Evolutionary conservation across 2,113 vertebrate species (phyloP), one percentile per base, ranked within the genome.

Genomic region (Seriola quinqueradiata): DNA sequence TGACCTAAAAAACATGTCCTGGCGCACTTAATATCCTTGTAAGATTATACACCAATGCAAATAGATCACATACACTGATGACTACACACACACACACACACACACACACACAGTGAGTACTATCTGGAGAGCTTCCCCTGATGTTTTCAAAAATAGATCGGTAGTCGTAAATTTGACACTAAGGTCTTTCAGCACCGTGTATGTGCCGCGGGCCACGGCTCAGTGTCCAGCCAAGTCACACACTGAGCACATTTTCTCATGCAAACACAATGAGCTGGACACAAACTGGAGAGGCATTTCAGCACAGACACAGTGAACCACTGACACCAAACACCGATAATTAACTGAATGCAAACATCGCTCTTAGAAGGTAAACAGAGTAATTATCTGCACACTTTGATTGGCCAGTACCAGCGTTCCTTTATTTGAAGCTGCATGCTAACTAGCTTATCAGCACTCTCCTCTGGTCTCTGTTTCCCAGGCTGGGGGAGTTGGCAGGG

Each of bases 91-190:
- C 19, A 6, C 44, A 83, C 16, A n/a, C 58, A 34, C 70, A 72
- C n/a, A 81, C 65, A 36, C 19, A 6, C 44, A 83, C 16, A n/a
- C 58, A 3, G 23, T 2, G 0, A 71, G 10, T 16, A 64, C 52
- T n/a, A 8, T 19, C 65, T 81, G 70, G 42, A 71, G 16, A 77
- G 50, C 80, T 66, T 86, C 46, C 63, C 66, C 70, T 40, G 72
- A 77, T 72, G 85, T 89, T 83, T 86, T 73, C 57, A 84, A 77
- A 92, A 90, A 90, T 88, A 89, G 89, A 67, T 19, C 5, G 28
- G 0, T 1, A n/a, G 44, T 34, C 9, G 0, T 89, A 66, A 88
- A 88, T 84, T 19, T 66, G 50, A 72, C 57, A 65, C 70, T 72
- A 64, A 32, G 70, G 55, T 60, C 85, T 89, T 75, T 90, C 79